Evolutionary conservation across 2,113 vertebrate species (phyloP).

Genomic region (Tamias sibiricus): DNA sequence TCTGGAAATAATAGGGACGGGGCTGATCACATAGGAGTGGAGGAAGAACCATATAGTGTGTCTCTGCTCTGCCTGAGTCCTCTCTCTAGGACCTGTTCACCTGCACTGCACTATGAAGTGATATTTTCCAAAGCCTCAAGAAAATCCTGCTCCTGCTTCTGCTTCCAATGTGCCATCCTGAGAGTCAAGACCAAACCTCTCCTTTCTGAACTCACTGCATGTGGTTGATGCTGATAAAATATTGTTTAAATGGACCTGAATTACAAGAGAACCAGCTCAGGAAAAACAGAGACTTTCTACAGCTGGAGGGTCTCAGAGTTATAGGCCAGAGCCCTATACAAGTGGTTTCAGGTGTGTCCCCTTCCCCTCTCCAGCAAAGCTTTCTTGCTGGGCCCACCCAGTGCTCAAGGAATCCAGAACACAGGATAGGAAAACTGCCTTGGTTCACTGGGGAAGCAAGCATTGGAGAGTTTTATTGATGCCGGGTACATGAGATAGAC

Average conservation of each 20-base stretch:
- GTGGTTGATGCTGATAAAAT: background rate
- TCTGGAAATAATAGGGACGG: background rate
- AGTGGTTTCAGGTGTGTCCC: background rate
- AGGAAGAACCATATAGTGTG: fast-evolving
- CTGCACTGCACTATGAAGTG: fast-evolving
- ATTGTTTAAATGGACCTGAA: background rate
- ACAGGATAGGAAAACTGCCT: background rate
- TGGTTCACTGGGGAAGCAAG: background rate
- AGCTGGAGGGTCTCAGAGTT: background rate
- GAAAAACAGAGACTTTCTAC: background rate
- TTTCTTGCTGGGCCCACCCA: background rate
- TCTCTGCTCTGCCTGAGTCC: background rate
- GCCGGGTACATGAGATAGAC: background rate
- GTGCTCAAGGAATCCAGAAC: background rate
- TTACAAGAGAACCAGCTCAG: background rate
- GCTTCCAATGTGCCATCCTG: background rate
- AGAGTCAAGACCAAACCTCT: background rate
- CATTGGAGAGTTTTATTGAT: background rate
- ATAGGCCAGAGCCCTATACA: background rate
- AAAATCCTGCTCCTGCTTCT: background rate
- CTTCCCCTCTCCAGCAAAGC: too few relatives aligned
- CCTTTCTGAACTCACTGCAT: background rate
- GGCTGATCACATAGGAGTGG: background rate
- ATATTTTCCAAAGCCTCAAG: background rate
- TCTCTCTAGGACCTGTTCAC: background rate